phyloP scores from a whole-genome alignment of 2,797 vertebrate genomes.

The Podarcis lilfordi region DNA sequence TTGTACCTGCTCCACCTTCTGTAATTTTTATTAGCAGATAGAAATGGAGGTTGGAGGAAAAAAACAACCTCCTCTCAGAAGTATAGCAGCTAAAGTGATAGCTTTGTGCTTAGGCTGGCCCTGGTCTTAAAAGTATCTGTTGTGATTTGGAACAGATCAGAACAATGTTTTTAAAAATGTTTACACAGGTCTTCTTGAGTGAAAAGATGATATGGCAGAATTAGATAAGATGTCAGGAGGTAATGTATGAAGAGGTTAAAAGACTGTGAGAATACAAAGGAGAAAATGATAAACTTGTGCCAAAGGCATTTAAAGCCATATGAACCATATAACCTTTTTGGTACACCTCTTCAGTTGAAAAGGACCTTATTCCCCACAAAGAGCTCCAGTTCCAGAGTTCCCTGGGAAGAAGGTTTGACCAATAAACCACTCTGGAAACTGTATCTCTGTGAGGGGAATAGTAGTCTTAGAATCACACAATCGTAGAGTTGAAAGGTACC shows the following conservation, averaged over 20 bases:
- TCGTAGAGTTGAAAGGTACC: no score
- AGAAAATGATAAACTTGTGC: no score
- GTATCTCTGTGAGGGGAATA: no score
- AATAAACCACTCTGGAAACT: no score
- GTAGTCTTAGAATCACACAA: no score
- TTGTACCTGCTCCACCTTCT: background rate
- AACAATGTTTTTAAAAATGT: background rate
- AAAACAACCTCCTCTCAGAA: background rate
- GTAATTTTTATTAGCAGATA: background rate
- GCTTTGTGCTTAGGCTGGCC: background rate
- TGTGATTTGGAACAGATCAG: background rate
- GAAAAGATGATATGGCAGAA: background rate
- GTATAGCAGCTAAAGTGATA: background rate
- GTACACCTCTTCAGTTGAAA: no score
- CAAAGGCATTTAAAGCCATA: no score
- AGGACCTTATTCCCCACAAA: no score
- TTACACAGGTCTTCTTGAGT: background rate
- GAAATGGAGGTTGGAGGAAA: background rate
- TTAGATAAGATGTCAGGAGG: background rate
- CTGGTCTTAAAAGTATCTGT: background rate
- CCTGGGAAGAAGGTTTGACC: no score
- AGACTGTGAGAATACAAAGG: background rate
- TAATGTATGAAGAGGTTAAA: background rate
- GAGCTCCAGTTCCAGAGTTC: no score
- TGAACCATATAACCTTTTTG: no score